These are phyloP conservation scores for Rhinoderma darwinii DNA, from an alignment of 2,113 vertebrate species.

Conservation along the genomic window DNA sequence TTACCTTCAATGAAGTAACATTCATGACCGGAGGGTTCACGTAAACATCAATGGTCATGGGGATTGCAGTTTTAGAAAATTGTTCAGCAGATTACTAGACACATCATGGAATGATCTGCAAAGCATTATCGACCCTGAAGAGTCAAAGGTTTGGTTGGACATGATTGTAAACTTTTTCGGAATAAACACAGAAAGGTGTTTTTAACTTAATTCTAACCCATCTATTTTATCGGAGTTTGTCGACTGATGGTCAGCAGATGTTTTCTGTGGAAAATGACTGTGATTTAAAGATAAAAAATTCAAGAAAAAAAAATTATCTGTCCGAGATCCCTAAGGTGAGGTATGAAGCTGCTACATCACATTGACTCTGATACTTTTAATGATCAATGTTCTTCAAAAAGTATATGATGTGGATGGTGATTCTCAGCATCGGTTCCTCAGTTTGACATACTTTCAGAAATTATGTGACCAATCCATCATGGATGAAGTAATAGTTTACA, in stretches of 20 bases:
- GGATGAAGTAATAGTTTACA: constrained; percentile 22
- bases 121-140: not conserved
- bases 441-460: constrained; percentile 1
- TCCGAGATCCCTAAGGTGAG: not conserved
- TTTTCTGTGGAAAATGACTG: not conserved
- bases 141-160: not conserved
- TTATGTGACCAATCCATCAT: constrained; percentile 15
- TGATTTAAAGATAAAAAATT: constrained; percentile 25
- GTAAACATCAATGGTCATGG: not conserved
- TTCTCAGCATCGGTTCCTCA: constrained; percentile 16
- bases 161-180: not conserved
- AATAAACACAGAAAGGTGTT: constrained; percentile 14
- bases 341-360: not conserved
- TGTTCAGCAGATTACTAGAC: not conserved
- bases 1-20: not conserved
- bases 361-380: not conserved
- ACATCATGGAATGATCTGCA: not conserved
- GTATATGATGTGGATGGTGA: not conserved
- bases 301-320: not conserved
- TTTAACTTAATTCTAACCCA: not conserved
- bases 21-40: not conserved
- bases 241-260: constrained; percentile 21
- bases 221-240: constrained; percentile 1
- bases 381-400: constrained; percentile 20
- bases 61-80: not conserved